phyloP scores from a whole-genome alignment of 2,888 invertebrate species.

The Hetaerina titia region DNA sequence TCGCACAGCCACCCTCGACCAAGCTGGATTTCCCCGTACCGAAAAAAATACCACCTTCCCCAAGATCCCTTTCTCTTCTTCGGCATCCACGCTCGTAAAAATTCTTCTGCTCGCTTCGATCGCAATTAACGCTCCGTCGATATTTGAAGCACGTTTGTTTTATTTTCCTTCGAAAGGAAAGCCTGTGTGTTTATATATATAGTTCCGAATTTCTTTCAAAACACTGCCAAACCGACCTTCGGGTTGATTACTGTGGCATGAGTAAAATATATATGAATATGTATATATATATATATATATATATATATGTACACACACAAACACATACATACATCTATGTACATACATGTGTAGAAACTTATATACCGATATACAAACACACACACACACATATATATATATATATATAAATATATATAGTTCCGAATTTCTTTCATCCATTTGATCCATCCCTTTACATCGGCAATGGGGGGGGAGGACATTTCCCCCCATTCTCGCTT shows the following conservation, averaged over 20 bases:
- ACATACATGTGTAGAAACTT: too few species aligned
- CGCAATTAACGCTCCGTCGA: neutral
- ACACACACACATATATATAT: too few species aligned
- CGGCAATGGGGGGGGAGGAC: neutral
- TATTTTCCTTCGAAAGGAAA: neutral
- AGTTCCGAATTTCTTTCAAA: neutral
- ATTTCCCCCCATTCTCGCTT: neutral
- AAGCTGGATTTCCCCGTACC: neutral
- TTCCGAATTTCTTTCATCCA: neutral
- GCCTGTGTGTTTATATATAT: neutral
- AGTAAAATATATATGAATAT: too few species aligned
- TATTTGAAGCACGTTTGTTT: neutral
- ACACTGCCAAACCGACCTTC: too few species aligned
- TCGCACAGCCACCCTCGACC: too few species aligned
- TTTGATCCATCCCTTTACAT: neutral
- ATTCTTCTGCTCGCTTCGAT: slow-evolving; percentile 19
- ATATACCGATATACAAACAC: too few species aligned
- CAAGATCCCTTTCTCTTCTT: neutral
- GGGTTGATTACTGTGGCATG: too few species aligned
- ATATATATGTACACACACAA: too few species aligned
- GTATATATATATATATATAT: too few species aligned
- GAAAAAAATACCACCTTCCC: neutral
- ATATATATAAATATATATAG: neutral
- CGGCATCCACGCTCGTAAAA: neutral
- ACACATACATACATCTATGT: too few species aligned